Percentiles rank a stretch among this genome's conserved stretches.
phyloP scores from a whole-genome alignment of 2,113 vertebrate genomes.

The Danio rerio region GRCz12tu NC_133181.1:3019501-3020000 shows the following conservation, averaged over 20 bases:
- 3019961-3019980: conserved; percentile 48
- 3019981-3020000: background rate
- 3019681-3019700: too few relatives aligned
- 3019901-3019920: conserved; percentile 84
- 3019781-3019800: conserved; percentile 6
- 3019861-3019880: conserved; percentile 99
- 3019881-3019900: conserved; percentile 60
- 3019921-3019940: conserved; percentile 88
- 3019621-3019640: too few relatives aligned
- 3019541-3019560: too few relatives aligned
- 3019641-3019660: too few relatives aligned
- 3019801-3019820: conserved; percentile 86
- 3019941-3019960: conserved; percentile 73
- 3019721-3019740: background rate
- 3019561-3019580: too few relatives aligned
- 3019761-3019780: background rate
- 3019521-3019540: too few relatives aligned
- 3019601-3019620: too few relatives aligned
- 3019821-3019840: conserved; percentile 99
- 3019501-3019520: too few relatives aligned
- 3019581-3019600: too few relatives aligned
- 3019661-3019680: too few relatives aligned
- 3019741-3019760: background rate
- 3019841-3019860: conserved; percentile 99
- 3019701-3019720: too few relatives aligned